Percentiles rank a stretch among this genome's conserved stretches.
Conservation (phyloP, 2,113 vertebrate species). For the Podilymbus podiceps region DNA sequence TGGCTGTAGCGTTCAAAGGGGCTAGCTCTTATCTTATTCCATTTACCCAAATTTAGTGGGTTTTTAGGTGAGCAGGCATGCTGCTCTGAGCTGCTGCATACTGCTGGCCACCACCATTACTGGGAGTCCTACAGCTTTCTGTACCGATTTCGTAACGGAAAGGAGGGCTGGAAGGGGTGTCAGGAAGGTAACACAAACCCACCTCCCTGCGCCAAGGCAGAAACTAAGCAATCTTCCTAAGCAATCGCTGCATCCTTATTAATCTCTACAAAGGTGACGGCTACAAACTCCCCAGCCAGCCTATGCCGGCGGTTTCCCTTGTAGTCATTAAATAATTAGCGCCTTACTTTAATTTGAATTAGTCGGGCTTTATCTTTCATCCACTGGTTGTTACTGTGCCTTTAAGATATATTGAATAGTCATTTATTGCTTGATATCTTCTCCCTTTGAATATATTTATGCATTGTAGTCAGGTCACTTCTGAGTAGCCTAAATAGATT, state of each 20-base stretch:
- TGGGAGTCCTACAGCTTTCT: background rate
- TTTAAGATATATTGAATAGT: background rate
- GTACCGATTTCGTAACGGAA: background rate
- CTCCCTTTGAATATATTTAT: conserved; percentile 16
- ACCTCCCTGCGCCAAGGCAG: background rate
- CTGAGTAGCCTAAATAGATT: conserved; percentile 42
- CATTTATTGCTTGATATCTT: background rate
- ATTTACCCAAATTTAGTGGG: background rate
- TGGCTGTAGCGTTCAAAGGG: background rate
- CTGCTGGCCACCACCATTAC: background rate
- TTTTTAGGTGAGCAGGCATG: background rate
- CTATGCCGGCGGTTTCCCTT: background rate
- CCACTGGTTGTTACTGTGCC: background rate
- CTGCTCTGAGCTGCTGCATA: background rate
- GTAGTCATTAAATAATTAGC: conserved; percentile 29
- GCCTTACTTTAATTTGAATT: background rate
- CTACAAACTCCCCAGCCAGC: background rate
- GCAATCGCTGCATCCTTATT: background rate
- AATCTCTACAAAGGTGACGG: background rate
- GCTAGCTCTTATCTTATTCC: background rate
- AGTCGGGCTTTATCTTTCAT: background rate
- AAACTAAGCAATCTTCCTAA: background rate
- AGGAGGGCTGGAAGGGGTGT: background rate
- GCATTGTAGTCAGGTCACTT: background rate
- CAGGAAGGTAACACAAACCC: background rate